Percentiles rank a stretch among this genome's conserved stretches.
These are phyloP conservation scores for Tetramorium simillimum DNA, from an alignment of 1,140 invertebrate species.

Conservation along the genomic window DNA sequence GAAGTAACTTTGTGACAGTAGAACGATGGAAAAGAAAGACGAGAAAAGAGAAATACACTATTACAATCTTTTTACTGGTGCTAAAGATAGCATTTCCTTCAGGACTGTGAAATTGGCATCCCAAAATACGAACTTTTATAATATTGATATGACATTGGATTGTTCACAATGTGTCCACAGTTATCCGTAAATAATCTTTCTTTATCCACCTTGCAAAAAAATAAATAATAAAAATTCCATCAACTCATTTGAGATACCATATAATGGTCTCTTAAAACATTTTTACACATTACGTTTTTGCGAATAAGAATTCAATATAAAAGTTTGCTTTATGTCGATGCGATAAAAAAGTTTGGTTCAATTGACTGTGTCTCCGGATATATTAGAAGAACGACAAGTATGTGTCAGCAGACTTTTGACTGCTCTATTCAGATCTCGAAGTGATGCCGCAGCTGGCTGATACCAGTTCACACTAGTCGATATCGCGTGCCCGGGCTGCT, in stretches of 20 bases:
- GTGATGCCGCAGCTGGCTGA: not conserved
- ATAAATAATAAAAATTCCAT: too few relatives aligned
- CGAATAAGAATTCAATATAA: not conserved
- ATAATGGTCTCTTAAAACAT: not conserved
- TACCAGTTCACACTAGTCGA: conserved; percentile 13
- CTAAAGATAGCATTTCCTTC: conserved; percentile 83
- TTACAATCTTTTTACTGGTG: conserved; percentile 58
- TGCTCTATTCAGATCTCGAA: not conserved
- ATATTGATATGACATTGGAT: too few relatives aligned
- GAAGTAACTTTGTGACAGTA: not conserved
- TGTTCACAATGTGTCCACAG: too few relatives aligned
- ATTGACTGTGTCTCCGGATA: not conserved
- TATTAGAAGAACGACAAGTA: conserved; percentile 8
- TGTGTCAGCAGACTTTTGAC: not conserved
- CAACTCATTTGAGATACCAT: not conserved
- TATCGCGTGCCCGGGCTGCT: not conserved
- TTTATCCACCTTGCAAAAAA: too few relatives aligned
- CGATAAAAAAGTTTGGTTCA: not conserved
- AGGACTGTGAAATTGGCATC: too few relatives aligned
- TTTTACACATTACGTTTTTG: not conserved
- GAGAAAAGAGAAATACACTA: conserved; percentile 48
- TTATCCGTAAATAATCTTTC: too few relatives aligned
- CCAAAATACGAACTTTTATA: too few relatives aligned
- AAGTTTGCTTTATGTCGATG: not conserved
- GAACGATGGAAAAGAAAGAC: conserved; percentile 4